These are phyloP conservation scores for Tetramorium simillimum DNA, from an alignment of 1,140 invertebrate species.

Conservation along the genomic window DNA sequence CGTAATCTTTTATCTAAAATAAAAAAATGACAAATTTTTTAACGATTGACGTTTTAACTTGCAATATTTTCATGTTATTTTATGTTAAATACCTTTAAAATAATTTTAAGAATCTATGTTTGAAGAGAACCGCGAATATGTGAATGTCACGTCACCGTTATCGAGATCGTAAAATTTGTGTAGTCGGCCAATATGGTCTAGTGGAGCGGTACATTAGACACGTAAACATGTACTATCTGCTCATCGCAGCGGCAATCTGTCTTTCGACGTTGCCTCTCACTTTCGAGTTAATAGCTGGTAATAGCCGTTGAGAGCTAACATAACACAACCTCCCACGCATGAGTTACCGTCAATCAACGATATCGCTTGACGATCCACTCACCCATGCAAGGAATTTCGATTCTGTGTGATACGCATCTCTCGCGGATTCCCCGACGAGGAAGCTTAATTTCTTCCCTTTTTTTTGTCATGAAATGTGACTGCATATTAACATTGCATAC, in stretches of 20 bases:
- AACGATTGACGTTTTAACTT: not conserved
- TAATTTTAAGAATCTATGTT: not conserved
- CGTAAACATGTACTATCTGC: constrained; percentile 78
- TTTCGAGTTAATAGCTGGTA: constrained; percentile 72
- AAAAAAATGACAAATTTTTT: not conserved
- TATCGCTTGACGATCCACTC: constrained; percentile 50
- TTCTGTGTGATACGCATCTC: constrained; percentile 13
- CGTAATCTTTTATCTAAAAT: not conserved
- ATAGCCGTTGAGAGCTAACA: constrained; percentile 76
- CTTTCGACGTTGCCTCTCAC: constrained; percentile 63
- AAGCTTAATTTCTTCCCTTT: no score
- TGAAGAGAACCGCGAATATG: not conserved
- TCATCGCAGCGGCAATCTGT: constrained; percentile 73
- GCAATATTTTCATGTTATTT: not conserved
- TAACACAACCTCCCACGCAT: constrained; percentile 60
- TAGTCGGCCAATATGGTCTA: constrained; percentile 68
- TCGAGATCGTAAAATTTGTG: constrained; percentile 65
- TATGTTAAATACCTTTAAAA: not conserved
- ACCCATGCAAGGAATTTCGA: constrained; percentile 18
- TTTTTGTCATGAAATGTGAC: not conserved
- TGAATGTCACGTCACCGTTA: constrained; percentile 9
- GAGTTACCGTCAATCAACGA: constrained; percentile 55
- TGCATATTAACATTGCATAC: not conserved
- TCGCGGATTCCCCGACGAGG: not conserved
- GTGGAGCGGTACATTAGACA: constrained; percentile 76